phyloP scores from a whole-genome alignment of 1,140 invertebrate genomes.

The Chrysopa pallens region DNA sequence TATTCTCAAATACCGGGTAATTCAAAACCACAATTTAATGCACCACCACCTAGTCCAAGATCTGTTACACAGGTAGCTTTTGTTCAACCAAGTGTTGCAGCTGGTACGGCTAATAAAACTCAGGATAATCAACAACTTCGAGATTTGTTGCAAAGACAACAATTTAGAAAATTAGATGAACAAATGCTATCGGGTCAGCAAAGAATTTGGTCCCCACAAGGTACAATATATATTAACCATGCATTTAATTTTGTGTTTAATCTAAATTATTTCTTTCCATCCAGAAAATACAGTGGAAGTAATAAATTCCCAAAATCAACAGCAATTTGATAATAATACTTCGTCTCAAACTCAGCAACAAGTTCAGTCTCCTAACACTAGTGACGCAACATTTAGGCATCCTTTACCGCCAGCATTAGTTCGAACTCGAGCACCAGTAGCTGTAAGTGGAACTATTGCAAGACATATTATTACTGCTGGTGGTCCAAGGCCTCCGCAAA shows the following conservation, averaged over 20 bases:
- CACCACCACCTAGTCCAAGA: slow-evolving; percentile 24
- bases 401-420: slow-evolving; percentile 33
- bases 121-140: slow-evolving; percentile 54
- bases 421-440: slow-evolving; percentile 24
- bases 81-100: slow-evolving; percentile 29
- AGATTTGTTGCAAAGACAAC: slow-evolving; percentile 61
- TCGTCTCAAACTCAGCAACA: slow-evolving; percentile 7
- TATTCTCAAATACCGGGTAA: slow-evolving; percentile 31
- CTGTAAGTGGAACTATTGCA: slow-evolving; percentile 8
- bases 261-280: too few relatives aligned
- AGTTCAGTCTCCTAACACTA: slow-evolving; percentile 6
- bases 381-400: slow-evolving; percentile 34
- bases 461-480: slow-evolving; percentile 8
- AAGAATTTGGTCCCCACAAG: slow-evolving; percentile 17
- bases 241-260: too few relatives aligned
- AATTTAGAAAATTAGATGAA: slow-evolving; percentile 18
- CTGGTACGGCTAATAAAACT: slow-evolving; percentile 19
- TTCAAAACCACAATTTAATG: slow-evolving; percentile 28
- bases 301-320: too few relatives aligned
- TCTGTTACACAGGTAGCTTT: slow-evolving; percentile 15
- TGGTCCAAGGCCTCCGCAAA: slow-evolving; percentile 17
- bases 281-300: too few relatives aligned
- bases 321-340: slow-evolving; percentile 1
- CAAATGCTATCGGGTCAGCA: slow-evolving; percentile 12
- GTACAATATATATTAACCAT: too few relatives aligned